Evolutionary conservation across 2,888 invertebrate genomes (phyloP).

Genomic region (Drosophila imparisetae): DNA sequence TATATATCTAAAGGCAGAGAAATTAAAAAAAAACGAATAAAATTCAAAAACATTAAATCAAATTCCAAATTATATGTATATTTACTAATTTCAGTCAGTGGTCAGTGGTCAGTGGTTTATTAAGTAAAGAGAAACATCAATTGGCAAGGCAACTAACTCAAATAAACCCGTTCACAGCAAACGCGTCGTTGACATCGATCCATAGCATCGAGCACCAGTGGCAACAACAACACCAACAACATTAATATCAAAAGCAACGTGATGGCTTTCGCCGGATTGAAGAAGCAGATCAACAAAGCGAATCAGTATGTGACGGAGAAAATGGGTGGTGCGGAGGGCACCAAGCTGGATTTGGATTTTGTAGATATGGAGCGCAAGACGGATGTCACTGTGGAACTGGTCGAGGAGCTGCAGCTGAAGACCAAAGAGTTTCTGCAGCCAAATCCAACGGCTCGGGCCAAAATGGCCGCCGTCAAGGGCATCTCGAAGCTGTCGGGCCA

Average conservation of each 20-base stretch:
- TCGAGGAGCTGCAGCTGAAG: conserved; percentile 97
- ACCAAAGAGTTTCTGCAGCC: conserved; percentile 99
- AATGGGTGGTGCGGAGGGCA: conserved; percentile 99
- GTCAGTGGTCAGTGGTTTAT: conserved; percentile 27
- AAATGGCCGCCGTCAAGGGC: conserved; percentile 97
- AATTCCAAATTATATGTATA: conserved; percentile 5
- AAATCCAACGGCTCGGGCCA: conserved; percentile 97
- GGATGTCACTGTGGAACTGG: conserved; percentile 98
- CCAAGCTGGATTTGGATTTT: conserved; percentile 99
- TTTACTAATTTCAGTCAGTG: conserved; percentile 23
- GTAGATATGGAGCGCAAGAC: conserved; percentile 99
- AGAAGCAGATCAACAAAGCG: conserved; percentile 99
- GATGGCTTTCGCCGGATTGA: conserved; percentile 99
- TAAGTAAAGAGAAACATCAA: conserved; percentile 37
- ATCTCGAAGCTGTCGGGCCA: conserved; percentile 98
- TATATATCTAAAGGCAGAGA: conserved; percentile 26
- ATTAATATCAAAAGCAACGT: conserved; percentile 58
- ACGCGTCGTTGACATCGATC: conserved; percentile 60
- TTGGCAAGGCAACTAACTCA: conserved; percentile 72
- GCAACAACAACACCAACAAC: conserved; percentile 28
- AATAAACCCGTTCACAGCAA: conserved; percentile 76
- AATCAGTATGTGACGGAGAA: conserved; percentile 99
- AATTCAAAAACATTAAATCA: background rate
- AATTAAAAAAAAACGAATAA: conserved; percentile 11
- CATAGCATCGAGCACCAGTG: conserved; percentile 33